These are phyloP conservation scores for Glaucopsyche alexis DNA, from an alignment of 2,888 invertebrate genomes.

Conservation along the genomic window DNA sequence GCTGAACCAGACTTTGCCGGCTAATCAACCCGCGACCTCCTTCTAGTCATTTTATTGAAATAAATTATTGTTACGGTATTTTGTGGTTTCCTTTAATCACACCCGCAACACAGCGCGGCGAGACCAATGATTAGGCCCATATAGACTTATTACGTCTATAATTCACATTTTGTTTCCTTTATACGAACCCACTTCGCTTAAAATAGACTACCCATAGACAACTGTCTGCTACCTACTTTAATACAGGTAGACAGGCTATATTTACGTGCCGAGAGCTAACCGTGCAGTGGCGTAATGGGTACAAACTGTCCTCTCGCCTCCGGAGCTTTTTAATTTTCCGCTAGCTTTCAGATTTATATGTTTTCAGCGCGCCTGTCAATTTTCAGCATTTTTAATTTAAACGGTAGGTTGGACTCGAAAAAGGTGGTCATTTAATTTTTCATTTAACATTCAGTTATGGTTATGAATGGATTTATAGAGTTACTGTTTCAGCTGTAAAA, in stretches of 20 bases:
- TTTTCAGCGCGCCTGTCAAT: constrained; percentile 70
- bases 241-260: not conserved
- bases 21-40: no score
- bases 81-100: no score
- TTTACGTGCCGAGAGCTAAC: constrained; percentile 12
- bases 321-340: constrained; percentile 75
- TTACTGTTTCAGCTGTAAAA: not conserved
- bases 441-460: constrained; percentile 42
- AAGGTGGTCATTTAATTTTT: constrained; percentile 57
- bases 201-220: no score
- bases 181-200: no score
- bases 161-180: no score
- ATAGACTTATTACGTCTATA: no score
- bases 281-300: constrained; percentile 34
- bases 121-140: no score
- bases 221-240: no score
- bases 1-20: no score
- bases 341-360: constrained; percentile 74
- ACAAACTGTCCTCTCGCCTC: constrained; percentile 54
- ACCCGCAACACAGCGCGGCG: no score
- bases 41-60: no score
- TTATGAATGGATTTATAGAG: constrained; percentile 40
- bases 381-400: constrained; percentile 71
- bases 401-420: constrained; percentile 60
- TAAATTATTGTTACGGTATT: no score